Percentiles rank a stretch among this genome's conserved stretches.
These are phyloP conservation scores for Pilophorus perplexus DNA, from an alignment of 2,888 invertebrate species.

Conservation along the genomic window DNA sequence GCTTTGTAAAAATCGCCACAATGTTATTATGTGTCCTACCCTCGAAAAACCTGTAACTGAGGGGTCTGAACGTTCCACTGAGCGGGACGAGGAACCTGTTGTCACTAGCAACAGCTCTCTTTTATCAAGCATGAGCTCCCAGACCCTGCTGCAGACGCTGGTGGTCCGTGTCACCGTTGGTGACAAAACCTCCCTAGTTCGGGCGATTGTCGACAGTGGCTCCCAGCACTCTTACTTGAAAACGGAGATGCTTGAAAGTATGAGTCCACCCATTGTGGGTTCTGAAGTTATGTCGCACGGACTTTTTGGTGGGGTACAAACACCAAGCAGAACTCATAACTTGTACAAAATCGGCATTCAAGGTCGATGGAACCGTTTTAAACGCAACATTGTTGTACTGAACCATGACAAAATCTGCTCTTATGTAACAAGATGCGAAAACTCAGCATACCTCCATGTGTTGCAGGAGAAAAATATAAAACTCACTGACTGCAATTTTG, in stretches of 20 bases:
- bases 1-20: not conserved
- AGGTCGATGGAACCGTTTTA: not conserved
- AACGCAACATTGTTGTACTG: not conserved
- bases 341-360: conserved; percentile 7
- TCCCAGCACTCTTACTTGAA: conserved; percentile 17
- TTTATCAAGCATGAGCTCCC: not conserved
- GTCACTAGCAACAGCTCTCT: not conserved
- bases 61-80: not conserved
- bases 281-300: conserved; percentile 2
- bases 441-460: not conserved
- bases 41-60: not conserved
- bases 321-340: not conserved
- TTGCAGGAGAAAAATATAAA: not conserved
- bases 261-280: not conserved
- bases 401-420: not conserved
- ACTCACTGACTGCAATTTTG: not conserved
- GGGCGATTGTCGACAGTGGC: conserved; percentile 7
- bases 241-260: not conserved
- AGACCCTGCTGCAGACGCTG: conserved; percentile 6
- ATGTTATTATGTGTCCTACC: conserved; percentile 5
- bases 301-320: conserved; percentile 24
- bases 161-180: not conserved
- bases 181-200: not conserved
- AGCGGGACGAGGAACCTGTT: not conserved
- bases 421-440: not conserved